Base-by-base conservation (phyloP, 2,888 invertebrate genomes). In the Brenthis hecate region DNA sequence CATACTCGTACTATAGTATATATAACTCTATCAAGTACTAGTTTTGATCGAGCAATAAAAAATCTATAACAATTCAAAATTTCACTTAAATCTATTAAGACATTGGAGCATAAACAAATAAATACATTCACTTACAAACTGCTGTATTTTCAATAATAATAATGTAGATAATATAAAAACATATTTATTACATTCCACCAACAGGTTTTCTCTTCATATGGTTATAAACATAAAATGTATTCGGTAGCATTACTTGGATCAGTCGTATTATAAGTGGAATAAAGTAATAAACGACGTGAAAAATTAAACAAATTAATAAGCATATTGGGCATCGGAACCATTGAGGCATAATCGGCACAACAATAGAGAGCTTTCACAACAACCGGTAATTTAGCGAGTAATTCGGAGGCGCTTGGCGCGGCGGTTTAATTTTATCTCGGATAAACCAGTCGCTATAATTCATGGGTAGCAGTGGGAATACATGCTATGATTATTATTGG, bases 341-440 rank as follows among this genome's bases (percentile, higher is more conserved):
- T 82, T 80, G 69, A 77, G 70, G 77, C 76, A 84, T 82, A 81
- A 83, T 83, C 79, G 80, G 76, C 81, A 81, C 81, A 81, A 80
- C 81, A 84, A 81, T 83, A 70, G 67, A 58, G 64, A 75, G 78
- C 79, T 77, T 78, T 75, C 81, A 83, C 86, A 86, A 88, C 85
- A 83, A 82, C 83, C 83, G 82, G 85, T 87, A 85, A 89, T 88
- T 87, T 85, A 84, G 84, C 85, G 83, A 77, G 80, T 85, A 85
- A 87, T 85, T 81, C 81, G 75, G 79, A 80, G 76, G 78, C 80
- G 80, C 81, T 83, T 81, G 82, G 79, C 78, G 78, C 82, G 83
- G 79, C 78, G 78, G 86, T 88, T 88, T 84, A 86, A 89, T 88
- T 88, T 87, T 85, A 88, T 85, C 83, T 78, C 77, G 83, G 80